Conservation (phyloP, 2,797 vertebrate genomes). For the Alcedo atthis region DNA sequence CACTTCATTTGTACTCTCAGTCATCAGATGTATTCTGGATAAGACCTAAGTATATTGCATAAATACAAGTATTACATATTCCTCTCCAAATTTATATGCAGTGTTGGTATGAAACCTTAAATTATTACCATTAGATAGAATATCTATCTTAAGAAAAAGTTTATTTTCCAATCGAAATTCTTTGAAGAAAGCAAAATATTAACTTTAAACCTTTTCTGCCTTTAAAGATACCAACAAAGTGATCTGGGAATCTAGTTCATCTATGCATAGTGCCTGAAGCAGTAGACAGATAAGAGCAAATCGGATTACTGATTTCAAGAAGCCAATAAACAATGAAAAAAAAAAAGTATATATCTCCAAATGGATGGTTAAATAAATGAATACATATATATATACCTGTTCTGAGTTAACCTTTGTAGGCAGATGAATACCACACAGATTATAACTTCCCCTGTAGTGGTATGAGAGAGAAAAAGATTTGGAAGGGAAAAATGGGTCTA, state of each 20-base stretch:
- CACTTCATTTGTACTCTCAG: neutral
- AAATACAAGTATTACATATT: neutral
- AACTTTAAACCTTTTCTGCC: slow-evolving; percentile 19
- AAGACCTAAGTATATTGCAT: neutral
- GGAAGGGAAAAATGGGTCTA: no score
- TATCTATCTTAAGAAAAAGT: neutral
- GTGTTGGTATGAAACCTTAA: neutral
- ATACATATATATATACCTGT: neutral
- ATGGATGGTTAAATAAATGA: neutral
- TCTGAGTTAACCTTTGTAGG: neutral
- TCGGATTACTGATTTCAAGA: neutral
- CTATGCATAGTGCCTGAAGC: neutral
- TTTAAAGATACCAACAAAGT: neutral
- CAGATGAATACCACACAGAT: neutral
- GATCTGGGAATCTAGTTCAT: neutral
- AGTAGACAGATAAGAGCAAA: slow-evolving; percentile 1
- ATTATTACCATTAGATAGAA: neutral
- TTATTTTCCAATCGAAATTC: neutral
- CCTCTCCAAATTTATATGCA: neutral
- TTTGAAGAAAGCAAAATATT: neutral
- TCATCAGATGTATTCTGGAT: neutral
- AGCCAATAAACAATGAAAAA: neutral
- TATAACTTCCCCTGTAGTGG: neutral
- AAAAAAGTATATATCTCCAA: neutral
- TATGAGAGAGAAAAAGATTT: neutral